These are phyloP conservation scores for Dreissena rostriformis DNA, from an alignment of 1,140 invertebrate species.

Conservation along the genomic window DNA sequence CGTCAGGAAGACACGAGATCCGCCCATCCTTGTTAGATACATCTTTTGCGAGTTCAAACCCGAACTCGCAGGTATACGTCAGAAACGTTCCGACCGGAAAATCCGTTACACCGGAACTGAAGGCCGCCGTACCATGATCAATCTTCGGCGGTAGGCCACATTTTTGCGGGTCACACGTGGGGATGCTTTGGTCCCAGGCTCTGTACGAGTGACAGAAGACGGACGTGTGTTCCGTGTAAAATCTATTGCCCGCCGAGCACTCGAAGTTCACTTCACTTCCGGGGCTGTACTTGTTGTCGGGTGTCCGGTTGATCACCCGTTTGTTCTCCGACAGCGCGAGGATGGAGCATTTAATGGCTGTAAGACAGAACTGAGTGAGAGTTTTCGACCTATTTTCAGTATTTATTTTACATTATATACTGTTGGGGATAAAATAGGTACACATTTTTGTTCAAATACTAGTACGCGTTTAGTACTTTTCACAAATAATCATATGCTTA, in stretches of 20 bases:
- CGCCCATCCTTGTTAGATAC: conserved; percentile 55
- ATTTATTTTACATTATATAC: too few relatives aligned
- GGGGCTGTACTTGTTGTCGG: conserved; percentile 54
- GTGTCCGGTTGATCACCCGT: conserved; percentile 30
- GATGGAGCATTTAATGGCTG: conserved; percentile 73
- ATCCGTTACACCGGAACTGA: conserved; percentile 30
- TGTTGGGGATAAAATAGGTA: too few relatives aligned
- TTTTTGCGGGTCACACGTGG: conserved; percentile 73
- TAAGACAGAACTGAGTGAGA: conserved; percentile 36
- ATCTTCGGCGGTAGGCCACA: conserved; percentile 74
- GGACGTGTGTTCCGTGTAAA: conserved; percentile 66
- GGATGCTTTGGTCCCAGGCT: conserved; percentile 72
- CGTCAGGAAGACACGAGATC: conserved; percentile 67
- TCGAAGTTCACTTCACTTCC: conserved; percentile 58
- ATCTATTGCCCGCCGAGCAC: conserved; percentile 62
- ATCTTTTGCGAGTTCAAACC: conserved; percentile 67
- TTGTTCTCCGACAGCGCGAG: conserved; percentile 71
- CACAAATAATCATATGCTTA: not conserved
- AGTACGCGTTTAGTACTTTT: not conserved
- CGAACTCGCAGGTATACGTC: conserved; percentile 73
- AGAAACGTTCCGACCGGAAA: conserved; percentile 71
- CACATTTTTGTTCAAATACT: too few relatives aligned
- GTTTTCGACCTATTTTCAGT: not conserved
- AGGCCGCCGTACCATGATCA: conserved; percentile 55
- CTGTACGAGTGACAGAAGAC: conserved; percentile 73